Percentiles rank a stretch among this genome's conserved stretches.
phyloP scores from a whole-genome alignment of 2,888 invertebrate genomes.

The Germaria angustata region DNA sequence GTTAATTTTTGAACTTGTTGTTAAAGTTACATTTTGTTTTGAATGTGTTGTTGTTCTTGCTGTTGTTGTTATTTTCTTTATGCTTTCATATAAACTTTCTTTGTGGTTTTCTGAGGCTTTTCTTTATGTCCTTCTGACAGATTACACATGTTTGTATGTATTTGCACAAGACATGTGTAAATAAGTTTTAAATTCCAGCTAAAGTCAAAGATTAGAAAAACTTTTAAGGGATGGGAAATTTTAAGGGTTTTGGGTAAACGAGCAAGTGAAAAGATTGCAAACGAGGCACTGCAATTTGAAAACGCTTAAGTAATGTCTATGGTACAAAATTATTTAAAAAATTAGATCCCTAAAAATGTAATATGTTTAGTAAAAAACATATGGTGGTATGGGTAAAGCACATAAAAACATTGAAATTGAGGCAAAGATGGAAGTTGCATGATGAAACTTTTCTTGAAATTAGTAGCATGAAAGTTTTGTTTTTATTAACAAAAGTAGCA shows the following conservation, averaged over 20 bases:
- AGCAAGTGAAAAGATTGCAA: no score
- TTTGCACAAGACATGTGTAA: neutral
- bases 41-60: slow-evolving; percentile 27
- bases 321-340: no score
- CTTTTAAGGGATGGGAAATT: neutral
- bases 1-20: slow-evolving; percentile 68
- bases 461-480: no score
- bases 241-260: neutral
- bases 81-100: slow-evolving; percentile 5
- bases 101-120: slow-evolving; percentile 55
- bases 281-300: no score
- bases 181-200: slow-evolving; percentile 22
- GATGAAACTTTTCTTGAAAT: no score
- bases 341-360: no score
- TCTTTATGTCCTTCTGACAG: slow-evolving; percentile 55
- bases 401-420: no score
- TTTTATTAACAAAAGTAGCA: no score
- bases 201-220: slow-evolving; percentile 27
- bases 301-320: no score
- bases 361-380: no score
- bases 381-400: no score
- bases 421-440: no score
- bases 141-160: slow-evolving; percentile 29
- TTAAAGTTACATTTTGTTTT: slow-evolving; percentile 48
- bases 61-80: slow-evolving; percentile 33